phyloP scores from a whole-genome alignment of 2,888 invertebrate species.

The Didymodactylos carnosus region DNA sequence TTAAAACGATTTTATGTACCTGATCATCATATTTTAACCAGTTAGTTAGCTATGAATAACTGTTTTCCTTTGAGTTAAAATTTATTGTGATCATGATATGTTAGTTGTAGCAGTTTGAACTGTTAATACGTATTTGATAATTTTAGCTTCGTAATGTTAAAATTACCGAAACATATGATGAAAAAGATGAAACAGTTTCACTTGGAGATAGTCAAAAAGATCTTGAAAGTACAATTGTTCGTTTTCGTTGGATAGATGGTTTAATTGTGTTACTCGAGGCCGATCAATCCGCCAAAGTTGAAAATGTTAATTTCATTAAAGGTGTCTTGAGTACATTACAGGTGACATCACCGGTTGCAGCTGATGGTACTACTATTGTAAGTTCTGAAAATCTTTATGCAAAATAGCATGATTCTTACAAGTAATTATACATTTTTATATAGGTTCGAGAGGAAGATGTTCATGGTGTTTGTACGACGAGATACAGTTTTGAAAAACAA shows the following conservation, averaged over 20 bases:
- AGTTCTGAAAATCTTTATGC: no score
- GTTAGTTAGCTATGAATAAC: no score
- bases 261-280: background rate
- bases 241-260: background rate
- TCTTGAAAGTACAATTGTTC: background rate
- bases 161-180: background rate
- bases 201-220: background rate
- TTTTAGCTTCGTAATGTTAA: background rate
- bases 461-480: background rate
- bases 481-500: background rate
- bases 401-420: no score
- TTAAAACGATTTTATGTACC: no score
- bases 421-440: no score
- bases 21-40: no score
- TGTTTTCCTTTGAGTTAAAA: no score
- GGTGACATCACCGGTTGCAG: background rate
- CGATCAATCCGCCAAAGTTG: background rate
- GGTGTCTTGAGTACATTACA: background rate
- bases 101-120: no score
- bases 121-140: no score
- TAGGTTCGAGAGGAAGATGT: background rate
- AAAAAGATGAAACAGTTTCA: background rate
- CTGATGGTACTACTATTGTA: background rate
- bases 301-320: background rate
- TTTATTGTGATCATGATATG: no score